These are phyloP conservation scores for Melangyna quadrimaculata DNA, from an alignment of 2,888 invertebrate genomes.

Conservation along the genomic window DNA sequence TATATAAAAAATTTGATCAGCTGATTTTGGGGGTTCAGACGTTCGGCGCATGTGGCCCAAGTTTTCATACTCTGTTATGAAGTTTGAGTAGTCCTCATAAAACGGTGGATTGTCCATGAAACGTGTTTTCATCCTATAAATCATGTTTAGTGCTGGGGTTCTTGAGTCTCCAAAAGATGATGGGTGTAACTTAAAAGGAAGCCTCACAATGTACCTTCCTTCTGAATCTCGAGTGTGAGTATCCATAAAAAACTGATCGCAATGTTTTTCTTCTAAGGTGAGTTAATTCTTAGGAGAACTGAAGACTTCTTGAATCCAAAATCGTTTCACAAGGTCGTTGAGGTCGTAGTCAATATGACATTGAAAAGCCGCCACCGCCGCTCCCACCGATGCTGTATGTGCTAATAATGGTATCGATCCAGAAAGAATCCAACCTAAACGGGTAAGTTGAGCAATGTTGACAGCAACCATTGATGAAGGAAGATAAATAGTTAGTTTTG, in stretches of 20 bases:
- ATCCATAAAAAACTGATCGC: not conserved
- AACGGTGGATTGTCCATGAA: slow-evolving; percentile 7
- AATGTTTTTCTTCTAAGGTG: slow-evolving; percentile 6
- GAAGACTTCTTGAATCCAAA: slow-evolving; percentile 23
- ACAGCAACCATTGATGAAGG: slow-evolving; percentile 12
- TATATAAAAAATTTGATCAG: not conserved
- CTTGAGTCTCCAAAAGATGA: slow-evolving; percentile 24
- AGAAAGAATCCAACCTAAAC: slow-evolving; percentile 39
- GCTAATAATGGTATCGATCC: slow-evolving; percentile 8
- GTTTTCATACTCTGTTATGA: slow-evolving; percentile 24
- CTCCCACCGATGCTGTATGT: not conserved
- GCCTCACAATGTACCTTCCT: slow-evolving; percentile 1
- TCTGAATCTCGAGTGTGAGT: slow-evolving; percentile 10
- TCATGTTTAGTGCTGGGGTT: slow-evolving; percentile 4
- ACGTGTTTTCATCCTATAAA: slow-evolving; percentile 16
- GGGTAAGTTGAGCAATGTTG: slow-evolving; percentile 29
- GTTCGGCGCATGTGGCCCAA: slow-evolving; percentile 6
- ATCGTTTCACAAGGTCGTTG: not conserved
- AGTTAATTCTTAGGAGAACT: not conserved
- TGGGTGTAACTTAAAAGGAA: not conserved
- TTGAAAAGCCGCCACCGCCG: not conserved
- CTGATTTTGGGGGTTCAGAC: not conserved
- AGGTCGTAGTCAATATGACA: slow-evolving; percentile 20
- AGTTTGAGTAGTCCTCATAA: slow-evolving; percentile 20
- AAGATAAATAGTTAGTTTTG: slow-evolving; percentile 8